Evolutionary conservation across 2,888 invertebrate species (phyloP).

Genomic region (Mimas tiliae): DNA sequence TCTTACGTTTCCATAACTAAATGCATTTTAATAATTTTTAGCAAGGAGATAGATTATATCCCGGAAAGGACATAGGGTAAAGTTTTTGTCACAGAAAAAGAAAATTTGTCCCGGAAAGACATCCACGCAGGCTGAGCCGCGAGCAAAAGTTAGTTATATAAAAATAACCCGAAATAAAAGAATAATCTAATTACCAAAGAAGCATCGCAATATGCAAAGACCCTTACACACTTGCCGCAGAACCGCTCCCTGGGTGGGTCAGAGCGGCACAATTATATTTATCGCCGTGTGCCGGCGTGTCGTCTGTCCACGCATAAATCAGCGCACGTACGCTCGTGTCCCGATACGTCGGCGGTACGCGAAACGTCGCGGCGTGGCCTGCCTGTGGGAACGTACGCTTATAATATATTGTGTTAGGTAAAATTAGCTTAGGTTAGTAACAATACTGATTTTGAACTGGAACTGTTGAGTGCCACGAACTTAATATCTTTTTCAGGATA

Average conservation of each 20-base stretch:
- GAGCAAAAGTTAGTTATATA: too few relatives aligned
- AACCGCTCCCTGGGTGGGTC: constrained; percentile 68
- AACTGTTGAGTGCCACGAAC: neutral
- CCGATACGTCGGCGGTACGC: constrained; percentile 46
- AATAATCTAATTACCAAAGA: neutral
- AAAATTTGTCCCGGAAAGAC: too few relatives aligned
- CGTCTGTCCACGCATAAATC: constrained; percentile 69
- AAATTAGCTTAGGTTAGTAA: neutral
- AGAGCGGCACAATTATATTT: constrained; percentile 70
- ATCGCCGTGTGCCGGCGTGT: constrained; percentile 65
- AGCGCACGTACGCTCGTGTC: constrained; percentile 54
- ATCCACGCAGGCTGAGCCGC: neutral
- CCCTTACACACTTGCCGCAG: constrained; percentile 61
- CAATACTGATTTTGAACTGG: neutral
- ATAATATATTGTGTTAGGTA: constrained; percentile 32
- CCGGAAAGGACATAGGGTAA: too few relatives aligned
- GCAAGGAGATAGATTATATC: too few relatives aligned
- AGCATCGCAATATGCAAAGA: constrained; percentile 45
- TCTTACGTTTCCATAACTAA: too few relatives aligned
- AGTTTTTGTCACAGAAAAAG: too few relatives aligned
- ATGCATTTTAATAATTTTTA: too few relatives aligned
- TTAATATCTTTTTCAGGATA: neutral
- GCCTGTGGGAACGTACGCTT: constrained; percentile 50
- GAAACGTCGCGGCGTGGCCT: constrained; percentile 5
- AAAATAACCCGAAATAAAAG: too few relatives aligned